Evolutionary conservation across 2,113 vertebrate species (phyloP), one percentile per base, ranked within the genome.

Genomic region (Tiliqua scincoides): DNA sequence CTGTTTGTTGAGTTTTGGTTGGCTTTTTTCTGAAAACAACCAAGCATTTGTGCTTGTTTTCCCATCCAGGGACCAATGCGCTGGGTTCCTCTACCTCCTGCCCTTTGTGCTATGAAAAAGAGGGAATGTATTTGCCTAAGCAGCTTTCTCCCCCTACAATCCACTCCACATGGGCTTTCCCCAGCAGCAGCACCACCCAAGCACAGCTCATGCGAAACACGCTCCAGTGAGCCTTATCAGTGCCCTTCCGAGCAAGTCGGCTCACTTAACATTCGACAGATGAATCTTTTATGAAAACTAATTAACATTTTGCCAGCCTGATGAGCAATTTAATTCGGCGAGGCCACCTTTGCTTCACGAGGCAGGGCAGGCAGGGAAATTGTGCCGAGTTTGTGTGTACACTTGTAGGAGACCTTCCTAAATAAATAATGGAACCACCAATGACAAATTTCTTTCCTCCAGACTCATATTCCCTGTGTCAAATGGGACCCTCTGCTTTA

Each of bases 261-360:
- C 14, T 87, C 1, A 14, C 67, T 89, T 83, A 85, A 35, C 90
- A 93, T 82, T 89, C 43, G 84, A 61, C 62, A 40, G 63, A 92
- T 89, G 80, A 79, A 91, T 89, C 73, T 89, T 88, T 93, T 80
- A 72, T 86, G 85, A 90, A 91, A 91, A 74, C 68, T 80, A 91
- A 91, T 93, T 90, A 93, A 90, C 72, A 82, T 72, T 90, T 91
- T 93, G 35, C 82, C 48, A 74, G 35, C 48, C 87, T 77, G 79
- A 86, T 6, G 0, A 88, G 54, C 54, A 89, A 86, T 79, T 92
- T 83, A 87, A 86, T 92, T 93, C 78, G 30, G 68, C 81, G 85
- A 82, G n/a, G 52, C 70, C 37, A 82, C 35, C 15, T 87, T 93
- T 70, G 85, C 54, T 87, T 91, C 68, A 40, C 30, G 79, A 67